Evolutionary conservation across 1,140 invertebrate species (phyloP).

Genomic region (honey bee (Apis mellifera)): DNA sequence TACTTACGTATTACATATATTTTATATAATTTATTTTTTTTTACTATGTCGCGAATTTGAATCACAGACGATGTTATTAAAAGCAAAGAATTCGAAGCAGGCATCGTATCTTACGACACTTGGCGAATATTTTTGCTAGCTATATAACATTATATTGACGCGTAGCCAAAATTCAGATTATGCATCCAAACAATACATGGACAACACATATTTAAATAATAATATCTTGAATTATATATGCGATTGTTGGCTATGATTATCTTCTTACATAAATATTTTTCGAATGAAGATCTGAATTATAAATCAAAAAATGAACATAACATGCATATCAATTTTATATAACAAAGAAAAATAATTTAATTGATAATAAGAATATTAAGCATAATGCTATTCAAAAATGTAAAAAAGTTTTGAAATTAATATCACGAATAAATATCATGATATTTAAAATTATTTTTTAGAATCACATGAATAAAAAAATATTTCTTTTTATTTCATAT

Average conservation of each 20-base stretch:
- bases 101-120: conserved; percentile 17
- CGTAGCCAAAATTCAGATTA: conserved; percentile 35
- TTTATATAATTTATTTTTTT: not conserved
- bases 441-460: conserved; percentile 23
- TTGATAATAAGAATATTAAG: conserved; percentile 46
- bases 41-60: not conserved
- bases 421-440: conserved; percentile 51
- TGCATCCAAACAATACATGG: conserved; percentile 37
- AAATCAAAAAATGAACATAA: not conserved
- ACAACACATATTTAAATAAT: conserved; percentile 31
- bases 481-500: not conserved
- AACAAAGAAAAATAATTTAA: conserved; percentile 46
- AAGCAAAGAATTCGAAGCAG: conserved; percentile 34
- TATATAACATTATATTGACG: conserved; percentile 39
- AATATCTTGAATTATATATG: not conserved
- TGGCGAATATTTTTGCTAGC: conserved; percentile 33
- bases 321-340: not conserved
- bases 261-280: not conserved
- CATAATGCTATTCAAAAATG: conserved; percentile 1
- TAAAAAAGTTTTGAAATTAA: conserved; percentile 31
- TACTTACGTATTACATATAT: not conserved
- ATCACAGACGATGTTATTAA: conserved; percentile 15
- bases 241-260: not conserved
- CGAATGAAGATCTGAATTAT: not conserved
- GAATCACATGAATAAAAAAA: not conserved